Base-by-base conservation (phyloP, 2,797 vertebrate species). In the Scleropages formosus region DNA sequence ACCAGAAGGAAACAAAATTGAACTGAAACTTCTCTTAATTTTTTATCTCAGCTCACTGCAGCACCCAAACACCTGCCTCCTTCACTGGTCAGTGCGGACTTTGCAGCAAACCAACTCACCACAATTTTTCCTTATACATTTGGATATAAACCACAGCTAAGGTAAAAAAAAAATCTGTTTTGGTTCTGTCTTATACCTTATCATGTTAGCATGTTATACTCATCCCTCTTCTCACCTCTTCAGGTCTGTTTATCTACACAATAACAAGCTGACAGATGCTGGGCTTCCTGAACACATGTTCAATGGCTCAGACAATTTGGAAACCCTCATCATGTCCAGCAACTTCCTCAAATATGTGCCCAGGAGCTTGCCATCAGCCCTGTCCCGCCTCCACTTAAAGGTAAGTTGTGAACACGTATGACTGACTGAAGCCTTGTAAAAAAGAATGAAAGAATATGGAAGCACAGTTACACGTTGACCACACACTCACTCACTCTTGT, bases 161-260 rank as follows among this genome's bases (percentile, higher is more conserved):
- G 91, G 97, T 98, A 92, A 83, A 85, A 69, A 64, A 61, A 31
- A 31, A 8, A 27, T 27, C 16, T 44, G 15, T 53, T 20, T 16
- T 6, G 13, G 24, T 24, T 58, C 15, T 65, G 8, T 13, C 22
- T 20, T 3, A 4, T 51, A 53, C 15, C 44, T 7, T 16, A 18
- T 31, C 16, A 39, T 44, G 11, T 64, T n/a, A 49, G n/a, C 59
- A 27, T 47, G 11, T 68, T 78, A 31, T 56, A 13, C 59, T 39
- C 10, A 70, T 53, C 63, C 60, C 18, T 11, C 16, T 24, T 58
- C 71, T 24, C 62, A 64, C 61, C 13, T 44, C 12, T 66, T 56
- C 87, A 99, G 98, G 84, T 98, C 98, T 0, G 95, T 99, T 64
- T 99, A 99, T 88, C 94, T 99, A 75, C 98, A 99, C 81, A 98